Conservation (phyloP, 2,113 vertebrate species). For the Peucedramus taeniatus region DNA sequence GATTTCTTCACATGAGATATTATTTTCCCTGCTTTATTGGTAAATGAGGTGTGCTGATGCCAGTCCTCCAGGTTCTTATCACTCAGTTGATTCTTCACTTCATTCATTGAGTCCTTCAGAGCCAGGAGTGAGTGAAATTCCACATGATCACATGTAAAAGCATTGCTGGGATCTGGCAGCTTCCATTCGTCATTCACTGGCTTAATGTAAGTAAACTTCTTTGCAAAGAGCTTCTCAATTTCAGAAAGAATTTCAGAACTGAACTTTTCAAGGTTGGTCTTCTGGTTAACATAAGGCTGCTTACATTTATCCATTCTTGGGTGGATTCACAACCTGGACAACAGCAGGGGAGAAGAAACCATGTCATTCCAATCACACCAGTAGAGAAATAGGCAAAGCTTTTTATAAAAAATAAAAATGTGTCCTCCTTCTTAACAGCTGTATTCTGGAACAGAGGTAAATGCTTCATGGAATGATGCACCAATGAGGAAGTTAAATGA, state of each 20-base stretch:
- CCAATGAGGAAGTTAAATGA: neutral
- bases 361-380: neutral
- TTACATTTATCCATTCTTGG: conserved; percentile 80
- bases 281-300: conserved; percentile 58
- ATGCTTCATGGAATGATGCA: neutral
- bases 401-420: neutral
- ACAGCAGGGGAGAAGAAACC: neutral
- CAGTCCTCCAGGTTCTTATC: conserved; percentile 93
- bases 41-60: conserved; percentile 92
- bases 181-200: conserved; percentile 77
- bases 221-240: conserved; percentile 78
- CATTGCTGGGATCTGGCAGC: conserved; percentile 74
- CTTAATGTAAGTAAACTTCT: conserved; percentile 80
- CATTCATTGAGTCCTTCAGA: conserved; percentile 86
- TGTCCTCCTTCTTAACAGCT: neutral
- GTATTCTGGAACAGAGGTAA: neutral
- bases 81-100: conserved; percentile 89
- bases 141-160: conserved; percentile 66
- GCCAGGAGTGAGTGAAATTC: conserved; percentile 73
- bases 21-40: conserved; percentile 89
- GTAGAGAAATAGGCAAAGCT: neutral
- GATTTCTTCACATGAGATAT: conserved; percentile 79
- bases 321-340: conserved; percentile 35
- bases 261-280: conserved; percentile 39
- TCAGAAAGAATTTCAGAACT: conserved; percentile 73